Conservation (phyloP, 2,113 vertebrate genomes). For the Colius striatus region DNA sequence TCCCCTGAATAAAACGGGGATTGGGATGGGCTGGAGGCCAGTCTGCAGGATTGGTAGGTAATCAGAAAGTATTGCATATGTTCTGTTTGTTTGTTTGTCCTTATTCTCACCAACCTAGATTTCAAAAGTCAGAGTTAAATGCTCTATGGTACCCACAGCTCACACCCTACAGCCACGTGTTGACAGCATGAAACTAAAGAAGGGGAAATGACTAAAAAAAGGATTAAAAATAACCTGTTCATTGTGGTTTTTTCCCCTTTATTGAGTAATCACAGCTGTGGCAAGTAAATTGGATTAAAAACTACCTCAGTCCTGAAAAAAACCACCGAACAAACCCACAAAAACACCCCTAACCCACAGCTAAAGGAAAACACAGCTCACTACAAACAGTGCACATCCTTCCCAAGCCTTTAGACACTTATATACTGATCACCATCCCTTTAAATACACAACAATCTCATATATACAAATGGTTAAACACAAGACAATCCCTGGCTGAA, state of each 20-base stretch:
- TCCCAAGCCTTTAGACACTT: background rate
- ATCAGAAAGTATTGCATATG: background rate
- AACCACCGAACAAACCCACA: background rate
- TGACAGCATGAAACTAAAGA: background rate
- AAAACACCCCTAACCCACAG: background rate
- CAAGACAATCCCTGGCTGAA: background rate
- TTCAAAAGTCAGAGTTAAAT: background rate
- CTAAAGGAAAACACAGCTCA: background rate
- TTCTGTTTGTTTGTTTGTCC: background rate
- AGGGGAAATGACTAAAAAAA: background rate
- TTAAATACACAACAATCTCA: background rate
- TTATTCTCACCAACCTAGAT: background rate
- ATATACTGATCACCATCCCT: background rate
- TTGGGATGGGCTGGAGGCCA: background rate
- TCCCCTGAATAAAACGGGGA: background rate
- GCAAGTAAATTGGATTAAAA: conserved; percentile 42
- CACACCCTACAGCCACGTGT: background rate
- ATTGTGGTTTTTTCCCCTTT: background rate
- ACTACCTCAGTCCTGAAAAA: background rate
- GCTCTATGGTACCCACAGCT: background rate
- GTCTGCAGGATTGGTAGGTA: background rate
- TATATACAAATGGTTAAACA: fast-evolving
- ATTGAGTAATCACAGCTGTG: conserved; percentile 34
- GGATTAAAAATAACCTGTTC: conserved; percentile 22
- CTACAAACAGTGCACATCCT: background rate